Base-by-base conservation (phyloP, 2,113 vertebrate genomes). In the Pipra filicauda region DNA sequence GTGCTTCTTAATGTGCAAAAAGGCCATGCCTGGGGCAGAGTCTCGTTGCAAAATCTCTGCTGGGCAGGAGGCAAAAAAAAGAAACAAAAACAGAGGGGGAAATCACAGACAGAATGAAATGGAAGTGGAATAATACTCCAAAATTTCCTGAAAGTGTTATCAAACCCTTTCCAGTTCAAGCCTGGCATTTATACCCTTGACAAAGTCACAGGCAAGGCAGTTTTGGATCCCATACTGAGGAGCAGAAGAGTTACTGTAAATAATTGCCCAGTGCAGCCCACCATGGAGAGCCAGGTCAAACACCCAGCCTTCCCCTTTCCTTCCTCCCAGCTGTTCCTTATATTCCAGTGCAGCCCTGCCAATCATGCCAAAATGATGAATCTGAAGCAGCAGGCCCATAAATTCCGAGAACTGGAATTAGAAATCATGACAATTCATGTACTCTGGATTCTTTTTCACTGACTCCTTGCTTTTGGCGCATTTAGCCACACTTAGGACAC, bases 301-400 rank as follows among this genome's bases (percentile, higher is more conserved):
- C 35, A 91, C 33, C 41, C 62, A 52, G 21, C 15, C 10, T 66
- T 73, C 79, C 17, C 17, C 27, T 46, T 74, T 71, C 61, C 30
- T 90, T 90, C 30, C 27, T 82, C 64, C 91, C 85, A 91, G 55
- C 58, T 96, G 59, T 74, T 96, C 80, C 75, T 85, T 93, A 91
- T 91, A 92, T 83, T 80, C 51, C n/a, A 37, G 24, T 85, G 55
- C 35, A 90, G 26, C 52, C 78, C 83, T 96, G 71, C 72, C 82
- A 91, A 19, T 83, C 94, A 80, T 12, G 26, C 39, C 93, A 79
- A 61, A 93, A 93, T 39, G 27, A 64, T 80, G 51, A 91, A 62
- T 88, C 7, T 9, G 39, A 91, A 83, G 54, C 48, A 92, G 39
- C 23, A 86, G 59, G 51, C 37, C 70, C 67, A 80, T 74, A 86